phyloP scores from a whole-genome alignment of 2,797 vertebrate genomes.

The Cuculus canorus region DNA sequence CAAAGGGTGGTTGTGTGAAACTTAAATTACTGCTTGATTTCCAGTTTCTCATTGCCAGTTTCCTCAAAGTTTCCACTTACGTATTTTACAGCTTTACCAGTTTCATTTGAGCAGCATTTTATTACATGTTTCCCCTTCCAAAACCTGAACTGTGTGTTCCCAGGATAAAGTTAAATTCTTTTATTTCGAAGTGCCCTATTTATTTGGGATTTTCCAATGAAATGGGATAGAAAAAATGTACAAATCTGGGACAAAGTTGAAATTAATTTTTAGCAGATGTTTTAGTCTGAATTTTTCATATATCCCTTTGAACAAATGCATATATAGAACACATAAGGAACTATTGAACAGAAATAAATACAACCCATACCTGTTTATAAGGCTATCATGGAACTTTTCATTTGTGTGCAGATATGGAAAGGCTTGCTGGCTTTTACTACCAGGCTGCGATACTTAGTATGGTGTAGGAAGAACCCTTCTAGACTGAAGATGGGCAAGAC shows the following conservation, averaged over 20 bases:
- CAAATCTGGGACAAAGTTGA: slow-evolving; percentile 21
- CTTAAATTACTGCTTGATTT: slow-evolving; percentile 87
- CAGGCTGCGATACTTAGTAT: neutral
- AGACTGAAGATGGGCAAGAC: neutral
- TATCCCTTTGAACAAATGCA: neutral
- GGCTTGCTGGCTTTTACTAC: neutral
- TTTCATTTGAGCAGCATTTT: slow-evolving; percentile 77
- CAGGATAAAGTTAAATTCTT: slow-evolving; percentile 84
- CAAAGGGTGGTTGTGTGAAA: slow-evolving; percentile 85
- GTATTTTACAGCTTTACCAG: slow-evolving; percentile 87
- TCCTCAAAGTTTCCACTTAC: slow-evolving; percentile 96
- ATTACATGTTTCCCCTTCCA: slow-evolving; percentile 80
- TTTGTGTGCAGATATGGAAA: neutral
- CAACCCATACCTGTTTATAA: neutral
- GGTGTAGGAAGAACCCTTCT: neutral
- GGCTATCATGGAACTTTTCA: neutral
- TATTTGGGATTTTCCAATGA: slow-evolving; percentile 75
- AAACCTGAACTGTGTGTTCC: slow-evolving; percentile 82
- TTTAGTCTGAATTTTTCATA: slow-evolving; percentile 20
- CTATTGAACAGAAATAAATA: neutral
- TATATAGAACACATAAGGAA: neutral
- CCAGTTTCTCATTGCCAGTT: slow-evolving; percentile 88
- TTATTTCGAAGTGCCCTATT: slow-evolving; percentile 62
- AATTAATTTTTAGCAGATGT: slow-evolving; percentile 66
- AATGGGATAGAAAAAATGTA: slow-evolving; percentile 53